phyloP scores from a whole-genome alignment of 2,113 vertebrate genomes.

The Rhinoptilus africanus region DNA sequence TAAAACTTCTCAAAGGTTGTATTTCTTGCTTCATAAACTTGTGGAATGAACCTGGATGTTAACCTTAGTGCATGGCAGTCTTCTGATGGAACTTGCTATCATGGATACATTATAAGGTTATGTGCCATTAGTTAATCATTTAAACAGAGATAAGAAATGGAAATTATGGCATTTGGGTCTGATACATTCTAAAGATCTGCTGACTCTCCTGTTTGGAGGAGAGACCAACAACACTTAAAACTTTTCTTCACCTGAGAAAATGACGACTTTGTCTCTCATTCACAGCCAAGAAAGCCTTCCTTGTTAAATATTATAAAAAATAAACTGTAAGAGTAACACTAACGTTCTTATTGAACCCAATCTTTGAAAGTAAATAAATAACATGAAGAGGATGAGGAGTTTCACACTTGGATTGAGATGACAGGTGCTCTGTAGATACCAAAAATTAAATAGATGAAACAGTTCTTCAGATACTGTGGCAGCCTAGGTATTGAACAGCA shows the following conservation, averaged over 20 bases:
- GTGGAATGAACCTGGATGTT: slow-evolving; percentile 57
- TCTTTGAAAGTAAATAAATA: neutral
- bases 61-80: slow-evolving; percentile 24
- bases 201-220: slow-evolving; percentile 36
- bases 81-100: slow-evolving; percentile 19
- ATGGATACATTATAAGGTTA: slow-evolving; percentile 33
- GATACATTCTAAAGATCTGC: slow-evolving; percentile 10
- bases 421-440: neutral
- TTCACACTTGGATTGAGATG: neutral
- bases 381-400: neutral
- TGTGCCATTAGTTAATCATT: slow-evolving; percentile 63
- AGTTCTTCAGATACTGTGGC: neutral
- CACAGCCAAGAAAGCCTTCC: neutral
- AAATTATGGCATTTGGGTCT: slow-evolving; percentile 51
- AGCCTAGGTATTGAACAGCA: neutral
- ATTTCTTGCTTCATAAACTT: slow-evolving; percentile 67
- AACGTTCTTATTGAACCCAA: neutral
- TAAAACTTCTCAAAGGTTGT: slow-evolving; percentile 59
- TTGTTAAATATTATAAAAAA: neutral
- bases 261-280: neutral
- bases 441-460: neutral
- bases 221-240: slow-evolving; percentile 16
- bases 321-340: neutral
- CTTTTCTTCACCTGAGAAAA: neutral
- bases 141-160: slow-evolving; percentile 55